These are phyloP conservation scores for Phalacrocorax brasilianus DNA, from an alignment of 2,113 vertebrate species.

Conservation along the genomic window DNA sequence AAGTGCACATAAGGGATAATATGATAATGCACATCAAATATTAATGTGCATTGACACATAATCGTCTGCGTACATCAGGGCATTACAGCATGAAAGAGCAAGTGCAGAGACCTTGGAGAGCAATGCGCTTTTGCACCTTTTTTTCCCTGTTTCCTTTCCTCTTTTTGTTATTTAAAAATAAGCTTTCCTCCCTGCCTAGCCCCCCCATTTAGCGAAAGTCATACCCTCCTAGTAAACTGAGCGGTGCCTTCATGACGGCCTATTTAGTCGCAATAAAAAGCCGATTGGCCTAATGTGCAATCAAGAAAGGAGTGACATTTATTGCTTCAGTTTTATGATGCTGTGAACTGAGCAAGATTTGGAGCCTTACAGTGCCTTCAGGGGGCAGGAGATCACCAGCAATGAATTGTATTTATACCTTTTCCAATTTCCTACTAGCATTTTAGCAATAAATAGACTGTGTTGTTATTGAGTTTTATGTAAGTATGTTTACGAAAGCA, in stretches of 20 bases:
- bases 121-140: not conserved
- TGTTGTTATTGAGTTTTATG: conserved; percentile 64
- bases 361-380: conserved; percentile 36
- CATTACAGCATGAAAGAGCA: conserved; percentile 41
- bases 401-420: conserved; percentile 68
- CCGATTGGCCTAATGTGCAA: conserved; percentile 56
- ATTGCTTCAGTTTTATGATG: conserved; percentile 63
- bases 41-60: conserved; percentile 75
- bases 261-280: conserved; percentile 68
- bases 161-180: not conserved
- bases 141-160: not conserved
- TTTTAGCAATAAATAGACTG: conserved; percentile 63
- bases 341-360: conserved; percentile 57
- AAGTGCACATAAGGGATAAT: conserved; percentile 73
- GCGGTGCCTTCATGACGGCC: conserved; percentile 36
- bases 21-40: conserved; percentile 75
- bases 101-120: not conserved
- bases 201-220: conserved; percentile 33
- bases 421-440: conserved; percentile 55
- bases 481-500: conserved; percentile 55
- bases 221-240: conserved; percentile 22
- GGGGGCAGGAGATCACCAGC: conserved; percentile 60
- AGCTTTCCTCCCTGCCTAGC: not conserved
- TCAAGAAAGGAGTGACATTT: conserved; percentile 66
- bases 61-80: conserved; percentile 58